Evolutionary conservation across 2,888 invertebrate genomes (phyloP).

Genomic region (Colostygia pectinataria): DNA sequence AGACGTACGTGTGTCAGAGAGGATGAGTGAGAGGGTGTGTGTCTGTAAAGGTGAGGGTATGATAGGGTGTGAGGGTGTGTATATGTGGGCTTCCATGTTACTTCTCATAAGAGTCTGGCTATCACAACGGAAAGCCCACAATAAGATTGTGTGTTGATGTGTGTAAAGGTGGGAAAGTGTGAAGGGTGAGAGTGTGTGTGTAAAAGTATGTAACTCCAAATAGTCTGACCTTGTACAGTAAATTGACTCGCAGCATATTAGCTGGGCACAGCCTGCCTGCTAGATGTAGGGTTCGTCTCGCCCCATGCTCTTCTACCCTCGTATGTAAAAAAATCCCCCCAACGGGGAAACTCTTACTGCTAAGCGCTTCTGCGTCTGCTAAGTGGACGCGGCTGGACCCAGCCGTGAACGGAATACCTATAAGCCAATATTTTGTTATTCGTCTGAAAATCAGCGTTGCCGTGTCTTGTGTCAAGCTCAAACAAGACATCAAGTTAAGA

Average conservation of each 20-base stretch:
- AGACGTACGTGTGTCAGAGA: too few relatives aligned
- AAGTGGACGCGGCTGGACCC: slow-evolving; percentile 50
- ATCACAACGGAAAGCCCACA: too few relatives aligned
- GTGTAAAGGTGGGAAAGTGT: too few relatives aligned
- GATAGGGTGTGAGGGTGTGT: too few relatives aligned
- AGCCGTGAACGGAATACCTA: slow-evolving; percentile 57
- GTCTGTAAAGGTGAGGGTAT: too few relatives aligned
- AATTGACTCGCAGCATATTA: slow-evolving; percentile 56
- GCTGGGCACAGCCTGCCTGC: slow-evolving; percentile 58
- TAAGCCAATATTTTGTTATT: not conserved
- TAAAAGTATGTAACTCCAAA: not conserved
- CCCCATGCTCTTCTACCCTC: slow-evolving; percentile 46
- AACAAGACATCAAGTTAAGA: too few relatives aligned
- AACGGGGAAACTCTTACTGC: slow-evolving; percentile 26
- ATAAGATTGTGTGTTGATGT: too few relatives aligned
- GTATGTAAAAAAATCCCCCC: slow-evolving; percentile 47
- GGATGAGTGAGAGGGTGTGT: too few relatives aligned
- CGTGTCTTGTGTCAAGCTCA: too few relatives aligned
- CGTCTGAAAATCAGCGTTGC: too few relatives aligned
- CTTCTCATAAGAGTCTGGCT: too few relatives aligned
- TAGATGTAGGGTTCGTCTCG: slow-evolving; percentile 48
- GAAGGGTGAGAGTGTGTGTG: not conserved
- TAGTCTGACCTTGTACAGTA: slow-evolving; percentile 58
- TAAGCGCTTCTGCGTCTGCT: slow-evolving; percentile 35
- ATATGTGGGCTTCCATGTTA: too few relatives aligned